phyloP scores from a whole-genome alignment of 2,797 vertebrate species.

The Coranthus polyacanthus region DNA sequence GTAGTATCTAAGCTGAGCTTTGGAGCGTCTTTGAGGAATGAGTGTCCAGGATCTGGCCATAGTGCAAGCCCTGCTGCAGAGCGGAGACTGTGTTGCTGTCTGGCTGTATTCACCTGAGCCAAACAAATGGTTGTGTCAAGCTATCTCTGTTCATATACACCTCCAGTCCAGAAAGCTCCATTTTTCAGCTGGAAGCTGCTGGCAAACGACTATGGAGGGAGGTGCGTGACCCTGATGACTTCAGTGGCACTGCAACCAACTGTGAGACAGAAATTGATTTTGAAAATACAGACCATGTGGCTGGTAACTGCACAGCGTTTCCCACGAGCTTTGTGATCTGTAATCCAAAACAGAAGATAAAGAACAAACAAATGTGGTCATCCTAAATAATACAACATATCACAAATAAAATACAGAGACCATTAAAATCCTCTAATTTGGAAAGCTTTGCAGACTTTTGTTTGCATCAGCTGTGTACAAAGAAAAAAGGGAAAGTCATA shows the following conservation, averaged over 20 bases:
- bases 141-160: slow-evolving; percentile 82
- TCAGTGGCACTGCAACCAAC: slow-evolving; percentile 74
- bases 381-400: slow-evolving; percentile 37
- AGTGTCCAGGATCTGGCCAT: slow-evolving; percentile 74
- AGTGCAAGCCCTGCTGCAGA: slow-evolving; percentile 71
- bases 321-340: slow-evolving; percentile 52
- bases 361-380: slow-evolving; percentile 35
- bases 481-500: not conserved
- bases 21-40: slow-evolving; percentile 68
- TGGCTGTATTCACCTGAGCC: slow-evolving; percentile 82
- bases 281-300: slow-evolving; percentile 65
- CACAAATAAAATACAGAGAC: slow-evolving; percentile 20
- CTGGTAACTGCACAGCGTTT: slow-evolving; percentile 57
- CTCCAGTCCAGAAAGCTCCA: slow-evolving; percentile 76
- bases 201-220: slow-evolving; percentile 73
- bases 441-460: slow-evolving; percentile 8
- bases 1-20: slow-evolving; percentile 27
- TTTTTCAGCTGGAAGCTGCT: slow-evolving; percentile 80
- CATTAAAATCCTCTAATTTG: slow-evolving; percentile 6
- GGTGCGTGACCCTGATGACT: slow-evolving; percentile 79
- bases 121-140: slow-evolving; percentile 85
- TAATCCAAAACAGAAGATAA: slow-evolving; percentile 38
- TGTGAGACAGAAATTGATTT: slow-evolving; percentile 79
- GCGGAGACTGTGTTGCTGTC: slow-evolving; percentile 76
- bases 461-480: too few species aligned